Evolutionary conservation across 2,113 vertebrate genomes (phyloP), one percentile per base, ranked within the genome.

Genomic region (Zeus faber): DNA sequence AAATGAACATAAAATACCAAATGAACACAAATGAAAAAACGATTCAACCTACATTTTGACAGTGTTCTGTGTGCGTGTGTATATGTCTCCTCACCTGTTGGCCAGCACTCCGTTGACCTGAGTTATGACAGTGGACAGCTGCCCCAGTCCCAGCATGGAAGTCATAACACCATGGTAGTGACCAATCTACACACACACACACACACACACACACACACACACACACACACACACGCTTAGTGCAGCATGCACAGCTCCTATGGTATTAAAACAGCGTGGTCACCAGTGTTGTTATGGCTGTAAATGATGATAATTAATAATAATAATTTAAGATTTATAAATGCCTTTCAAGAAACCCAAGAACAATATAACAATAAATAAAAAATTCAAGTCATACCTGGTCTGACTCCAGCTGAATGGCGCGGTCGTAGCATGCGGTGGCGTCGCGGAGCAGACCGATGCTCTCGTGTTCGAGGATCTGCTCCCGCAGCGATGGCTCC

Each of bases 111-210:
- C 96, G 65, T 97, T 98, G 67, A 98, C 95, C 76, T 98, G 95
- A 33, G 96, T 96, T 72, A 98, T 95, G 54, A 98, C 95, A 29
- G 96, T 95, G 35, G 96, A 98, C 26, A 99, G 87, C 67, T 98
- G 96, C 44, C 97, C 97, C 52, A 99, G 93, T 27, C 95, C 96
- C 49, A 98, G 85, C 93, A 98, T 96, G 22, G 96, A 99, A 54
- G 93, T 97, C 90, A 99, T 94, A 25, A 98, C 92, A 43, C 97
- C 95, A 55, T 97, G 95, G 76, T 98, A 96, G 84, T 99, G 95
- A 78, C 92, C 85, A 6, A 98, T 97, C 97, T 97, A 72, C 6
- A 85, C 76, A 69, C 2, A 68, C 50, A 22, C 17, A 59, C n/a
- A n/a, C 8, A 35, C 9, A 4, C 29, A 39, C 9, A 21, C 5